Conservation (phyloP, 2,888 invertebrate genomes). For the Craniophora ligustri region DNA sequence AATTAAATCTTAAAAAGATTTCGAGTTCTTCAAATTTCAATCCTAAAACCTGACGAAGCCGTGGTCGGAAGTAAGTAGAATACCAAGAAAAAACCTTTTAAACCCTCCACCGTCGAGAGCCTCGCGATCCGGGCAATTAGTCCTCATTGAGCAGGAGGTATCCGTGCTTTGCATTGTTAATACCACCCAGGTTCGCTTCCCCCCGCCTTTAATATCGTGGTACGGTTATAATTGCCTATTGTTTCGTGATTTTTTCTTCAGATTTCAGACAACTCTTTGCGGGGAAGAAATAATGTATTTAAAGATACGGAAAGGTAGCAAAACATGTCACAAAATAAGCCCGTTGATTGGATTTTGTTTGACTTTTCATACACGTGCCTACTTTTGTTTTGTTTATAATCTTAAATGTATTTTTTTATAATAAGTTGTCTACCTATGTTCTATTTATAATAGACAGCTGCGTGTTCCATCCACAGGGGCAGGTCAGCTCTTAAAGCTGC, state of each 20-base stretch:
- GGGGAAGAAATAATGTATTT: no score
- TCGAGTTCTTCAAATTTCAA: neutral
- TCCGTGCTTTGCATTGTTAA: constrained; percentile 63
- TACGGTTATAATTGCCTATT: constrained; percentile 19
- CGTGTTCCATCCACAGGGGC: no score
- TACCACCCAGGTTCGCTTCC: constrained; percentile 18
- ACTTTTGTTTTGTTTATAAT: no score
- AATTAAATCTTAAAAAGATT: no score
- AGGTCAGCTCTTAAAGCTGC: no score
- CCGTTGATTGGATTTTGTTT: no score
- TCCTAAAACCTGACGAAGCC: neutral
- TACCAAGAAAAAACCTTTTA: constrained; percentile 14
- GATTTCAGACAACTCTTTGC: neutral
- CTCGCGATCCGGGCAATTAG: constrained; percentile 62
- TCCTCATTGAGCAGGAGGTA: constrained; percentile 58
- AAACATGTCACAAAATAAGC: no score
- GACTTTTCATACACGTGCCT: no score
- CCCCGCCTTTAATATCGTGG: constrained; percentile 13
- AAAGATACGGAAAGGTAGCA: no score
- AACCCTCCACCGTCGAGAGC: constrained; percentile 8
- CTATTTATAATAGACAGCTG: no score
- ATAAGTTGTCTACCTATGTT: no score
- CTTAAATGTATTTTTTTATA: no score
- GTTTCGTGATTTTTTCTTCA: neutral
- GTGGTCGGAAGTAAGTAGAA: neutral